Base-by-base conservation (phyloP, 1,140 invertebrate species). In the Helicoverpa zea region DNA sequence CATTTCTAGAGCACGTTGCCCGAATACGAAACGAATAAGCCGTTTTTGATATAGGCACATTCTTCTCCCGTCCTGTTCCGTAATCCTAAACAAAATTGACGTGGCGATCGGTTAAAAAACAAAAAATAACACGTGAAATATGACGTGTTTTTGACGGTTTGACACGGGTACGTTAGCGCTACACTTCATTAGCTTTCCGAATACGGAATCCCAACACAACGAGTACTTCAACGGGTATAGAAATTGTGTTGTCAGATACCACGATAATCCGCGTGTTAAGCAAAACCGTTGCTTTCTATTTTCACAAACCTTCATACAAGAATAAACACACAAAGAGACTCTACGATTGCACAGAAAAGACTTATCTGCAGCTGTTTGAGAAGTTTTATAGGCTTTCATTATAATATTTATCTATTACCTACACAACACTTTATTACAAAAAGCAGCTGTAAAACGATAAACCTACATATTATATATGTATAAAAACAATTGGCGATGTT, bases 91-190 rank as follows among this genome's bases (percentile, higher is more conserved):
- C 83, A 81, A 58, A 87, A 87, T 87, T 82, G 92, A 93, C 93
- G 89, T 87, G 54, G 87, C 86, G 90, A 83, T 87, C 81, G 82
- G 56, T 85, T 84, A 87, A 90, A 92, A 91, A 92, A 86, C 85
- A 85, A 88, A 89, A 90, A 91, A 92, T 89, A 79, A 88, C 85
- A 86, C 81, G 87, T 88, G 83, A 92, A 91, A 92, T 94, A 92
- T 94, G 90, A 93, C 87, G 89, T 93, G 93, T 88, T 92, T 89
- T 82, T 94, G 93, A 94, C 93, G 92, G 88, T 82, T 87, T 94
- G 93, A 94, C 91, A 89, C 86, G 92, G 93, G 93, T 94, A 90
- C 92, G 90, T 93, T 89, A 82, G 88, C 84, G 83, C 85, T 85
- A 91, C 89, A 92, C 91, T 92, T 94, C 91, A 93, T 92, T 93